These are phyloP conservation scores for Leptoclinus maculatus DNA, from an alignment of 2,797 vertebrate genomes.

Conservation along the genomic window DNA sequence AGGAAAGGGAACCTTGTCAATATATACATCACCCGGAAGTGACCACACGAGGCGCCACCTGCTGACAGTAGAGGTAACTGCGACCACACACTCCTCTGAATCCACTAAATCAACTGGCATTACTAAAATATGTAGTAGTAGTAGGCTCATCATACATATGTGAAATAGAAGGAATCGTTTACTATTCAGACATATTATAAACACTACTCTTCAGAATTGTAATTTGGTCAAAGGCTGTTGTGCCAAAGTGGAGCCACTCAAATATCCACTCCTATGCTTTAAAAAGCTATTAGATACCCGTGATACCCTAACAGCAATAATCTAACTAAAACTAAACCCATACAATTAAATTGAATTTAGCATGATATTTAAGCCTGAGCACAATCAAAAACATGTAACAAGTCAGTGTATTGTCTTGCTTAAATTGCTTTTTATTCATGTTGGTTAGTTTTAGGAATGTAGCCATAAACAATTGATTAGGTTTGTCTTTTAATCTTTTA, in stretches of 20 bases:
- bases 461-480: neutral
- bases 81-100: neutral
- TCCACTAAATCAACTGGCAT: neutral
- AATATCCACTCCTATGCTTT: neutral
- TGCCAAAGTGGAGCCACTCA: neutral
- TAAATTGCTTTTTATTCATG: neutral
- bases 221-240: neutral
- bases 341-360: neutral
- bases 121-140: neutral
- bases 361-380: neutral
- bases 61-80: neutral
- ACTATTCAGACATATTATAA: neutral
- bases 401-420: neutral
- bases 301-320: neutral
- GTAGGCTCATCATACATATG: neutral
- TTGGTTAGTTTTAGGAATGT: neutral
- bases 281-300: neutral
- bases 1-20: neutral
- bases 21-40: neutral
- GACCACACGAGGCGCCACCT: neutral
- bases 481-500: neutral
- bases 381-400: neutral
- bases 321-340: neutral
- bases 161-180: neutral
- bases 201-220: neutral